A percentile compares a stretch with the other conserved stretches of the same genome.
Conservation (phyloP, 2,113 vertebrate species). For the Mastomys natalensis region DNA sequence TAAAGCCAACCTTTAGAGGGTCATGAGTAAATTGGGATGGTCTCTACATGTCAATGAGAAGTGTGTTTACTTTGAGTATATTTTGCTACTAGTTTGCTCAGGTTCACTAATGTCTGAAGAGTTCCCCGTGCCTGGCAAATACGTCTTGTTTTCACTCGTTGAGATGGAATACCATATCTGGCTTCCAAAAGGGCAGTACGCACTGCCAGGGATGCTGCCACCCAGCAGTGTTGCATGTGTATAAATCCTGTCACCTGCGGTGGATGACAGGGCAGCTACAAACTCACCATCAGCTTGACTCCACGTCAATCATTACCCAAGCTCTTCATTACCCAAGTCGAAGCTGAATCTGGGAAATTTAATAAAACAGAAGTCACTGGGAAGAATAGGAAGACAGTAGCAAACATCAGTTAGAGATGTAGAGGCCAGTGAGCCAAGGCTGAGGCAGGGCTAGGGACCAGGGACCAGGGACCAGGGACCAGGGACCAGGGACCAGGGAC, state of each 20-base stretch:
- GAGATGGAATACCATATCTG: neutral
- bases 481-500: neutral
- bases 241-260: neutral
- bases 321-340: neutral
- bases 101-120: slow-evolving; percentile 14
- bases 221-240: neutral
- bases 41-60: slow-evolving; percentile 42
- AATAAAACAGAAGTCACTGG: neutral
- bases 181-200: neutral
- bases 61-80: neutral
- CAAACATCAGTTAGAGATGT: neutral
- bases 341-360: neutral
- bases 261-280: neutral
- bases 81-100: neutral
- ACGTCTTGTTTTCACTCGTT: neutral
- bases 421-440: neutral
- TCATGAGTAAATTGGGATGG: neutral
- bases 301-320: neutral
- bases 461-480: neutral
- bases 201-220: neutral
- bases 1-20: slow-evolving; percentile 17
- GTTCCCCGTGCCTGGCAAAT: neutral
- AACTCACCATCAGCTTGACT: neutral
- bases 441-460: neutral
- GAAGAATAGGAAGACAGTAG: neutral